Evolutionary conservation across 2,797 vertebrate genomes (phyloP).

Genomic region (Knipowitschia caucasica): DNA sequence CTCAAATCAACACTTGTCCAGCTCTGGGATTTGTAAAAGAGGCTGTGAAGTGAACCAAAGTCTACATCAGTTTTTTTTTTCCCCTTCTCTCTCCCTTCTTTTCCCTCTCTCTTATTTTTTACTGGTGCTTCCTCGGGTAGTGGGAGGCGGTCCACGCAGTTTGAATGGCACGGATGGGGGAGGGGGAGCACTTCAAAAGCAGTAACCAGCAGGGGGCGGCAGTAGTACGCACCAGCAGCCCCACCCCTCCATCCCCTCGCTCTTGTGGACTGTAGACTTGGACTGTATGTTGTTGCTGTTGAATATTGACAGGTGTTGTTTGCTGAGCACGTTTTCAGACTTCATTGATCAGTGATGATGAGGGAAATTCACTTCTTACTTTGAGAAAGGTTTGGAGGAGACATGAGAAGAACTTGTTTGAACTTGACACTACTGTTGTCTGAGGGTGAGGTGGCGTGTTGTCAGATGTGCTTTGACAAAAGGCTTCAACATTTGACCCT

Average conservation of each 20-base stretch:
- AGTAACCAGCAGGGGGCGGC: constrained; percentile 86
- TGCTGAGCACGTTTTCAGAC: constrained; percentile 58
- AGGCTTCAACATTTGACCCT: too few species aligned
- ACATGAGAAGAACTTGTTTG: constrained; percentile 9
- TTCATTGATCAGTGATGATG: constrained; percentile 52
- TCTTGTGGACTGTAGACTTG: constrained; percentile 56
- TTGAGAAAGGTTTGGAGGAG: constrained; percentile 24
- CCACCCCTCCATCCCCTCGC: constrained; percentile 73
- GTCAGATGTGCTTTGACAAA: too few species aligned
- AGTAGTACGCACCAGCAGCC: constrained; percentile 79
- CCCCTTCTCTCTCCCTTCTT: constrained; percentile 6
- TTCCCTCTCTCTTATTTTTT: constrained; percentile 18
- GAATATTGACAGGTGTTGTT: constrained; percentile 71
- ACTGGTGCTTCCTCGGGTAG: constrained; percentile 57
- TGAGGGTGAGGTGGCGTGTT: too few species aligned
- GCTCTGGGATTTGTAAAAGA: constrained; percentile 47
- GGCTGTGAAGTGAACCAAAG: constrained; percentile 29
- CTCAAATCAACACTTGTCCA: constrained; percentile 55
- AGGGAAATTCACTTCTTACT: constrained; percentile 36
- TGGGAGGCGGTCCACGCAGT: constrained; percentile 37
- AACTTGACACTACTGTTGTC: background rate
- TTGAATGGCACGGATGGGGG: constrained; percentile 70
- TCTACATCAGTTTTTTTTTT: constrained; percentile 40
- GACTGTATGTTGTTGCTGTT: constrained; percentile 24
- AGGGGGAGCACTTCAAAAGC: constrained; percentile 73